Evolutionary conservation across 2,797 vertebrate species (phyloP).

Genomic region (Gymnoscopelus microlampas): DNA sequence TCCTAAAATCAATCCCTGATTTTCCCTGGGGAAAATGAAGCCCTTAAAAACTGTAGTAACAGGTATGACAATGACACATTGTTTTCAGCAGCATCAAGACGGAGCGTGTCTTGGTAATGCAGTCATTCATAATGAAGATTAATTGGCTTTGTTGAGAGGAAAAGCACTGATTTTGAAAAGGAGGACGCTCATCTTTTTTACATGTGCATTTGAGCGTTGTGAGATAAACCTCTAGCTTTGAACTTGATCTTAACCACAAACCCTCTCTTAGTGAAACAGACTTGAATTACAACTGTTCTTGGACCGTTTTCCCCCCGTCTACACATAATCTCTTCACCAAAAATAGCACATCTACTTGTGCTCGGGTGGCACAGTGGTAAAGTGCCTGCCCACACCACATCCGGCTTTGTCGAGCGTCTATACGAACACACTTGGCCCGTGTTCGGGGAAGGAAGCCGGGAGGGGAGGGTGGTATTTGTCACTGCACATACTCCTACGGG

Average conservation of each 20-base stretch:
- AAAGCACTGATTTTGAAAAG: conserved; percentile 48
- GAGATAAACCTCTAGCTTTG: conserved; percentile 22
- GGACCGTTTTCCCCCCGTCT: no score
- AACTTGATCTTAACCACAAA: conserved; percentile 20
- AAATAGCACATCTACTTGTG: no score
- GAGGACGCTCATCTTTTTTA: conserved; percentile 36
- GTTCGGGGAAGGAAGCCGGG: no score
- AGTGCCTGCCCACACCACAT: no score
- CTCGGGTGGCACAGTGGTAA: no score
- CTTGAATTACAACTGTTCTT: no score
- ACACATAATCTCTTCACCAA: no score
- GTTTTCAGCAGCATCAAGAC: conserved; percentile 45
- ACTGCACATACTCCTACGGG: no score
- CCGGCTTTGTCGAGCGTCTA: no score
- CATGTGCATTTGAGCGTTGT: conserved; percentile 23
- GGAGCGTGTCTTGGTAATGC: conserved; percentile 45
- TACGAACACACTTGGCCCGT: no score
- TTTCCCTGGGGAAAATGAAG: conserved; percentile 59
- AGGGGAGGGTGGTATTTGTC: no score
- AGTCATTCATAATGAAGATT: conserved; percentile 53
- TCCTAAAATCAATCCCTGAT: conserved; percentile 57
- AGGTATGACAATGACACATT: conserved; percentile 21
- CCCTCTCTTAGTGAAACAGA: no score
- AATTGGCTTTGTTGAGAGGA: conserved; percentile 54
- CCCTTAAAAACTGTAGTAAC: conserved; percentile 34